phyloP scores from a whole-genome alignment of 2,888 invertebrate species.

The Cancer borealis region DNA sequence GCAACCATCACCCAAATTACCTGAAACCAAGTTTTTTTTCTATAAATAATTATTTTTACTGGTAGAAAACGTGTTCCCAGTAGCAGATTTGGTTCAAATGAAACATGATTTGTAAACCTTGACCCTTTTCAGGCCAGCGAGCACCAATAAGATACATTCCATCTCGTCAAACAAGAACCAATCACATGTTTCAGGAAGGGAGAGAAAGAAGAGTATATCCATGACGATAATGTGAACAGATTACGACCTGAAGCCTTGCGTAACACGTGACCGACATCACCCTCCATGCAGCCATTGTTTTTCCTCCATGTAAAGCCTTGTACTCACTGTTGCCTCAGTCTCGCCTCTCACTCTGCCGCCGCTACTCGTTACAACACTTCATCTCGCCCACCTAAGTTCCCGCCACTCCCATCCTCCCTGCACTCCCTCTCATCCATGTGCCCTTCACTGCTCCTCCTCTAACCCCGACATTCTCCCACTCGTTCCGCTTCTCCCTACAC shows the following conservation, averaged over 20 bases:
- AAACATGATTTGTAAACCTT: not conserved
- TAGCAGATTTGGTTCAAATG: not conserved
- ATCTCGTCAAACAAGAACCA: not conserved
- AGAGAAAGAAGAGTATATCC: not conserved
- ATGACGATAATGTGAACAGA: not conserved
- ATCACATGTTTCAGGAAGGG: not conserved
- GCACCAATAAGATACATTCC: not conserved
- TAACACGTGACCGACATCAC: not conserved
- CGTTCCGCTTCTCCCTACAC: not conserved
- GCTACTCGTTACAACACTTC: not conserved
- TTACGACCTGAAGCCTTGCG: not conserved
- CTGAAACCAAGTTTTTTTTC: not conserved
- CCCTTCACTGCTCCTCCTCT: not conserved
- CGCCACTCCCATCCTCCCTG: not conserved
- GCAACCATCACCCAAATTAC: not conserved
- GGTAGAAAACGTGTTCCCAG: not conserved
- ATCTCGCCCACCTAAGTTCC: not conserved
- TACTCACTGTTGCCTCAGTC: not conserved
- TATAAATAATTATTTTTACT: not conserved
- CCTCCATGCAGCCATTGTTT: not conserved
- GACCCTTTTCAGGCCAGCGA: not conserved
- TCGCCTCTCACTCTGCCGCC: not conserved
- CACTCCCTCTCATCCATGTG: not conserved
- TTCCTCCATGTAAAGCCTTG: not conserved
- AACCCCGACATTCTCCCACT: not conserved